Evolutionary conservation across 2,888 invertebrate species (phyloP), one percentile per base, ranked within the genome.

Genomic region (Philaethria dido): DNA sequence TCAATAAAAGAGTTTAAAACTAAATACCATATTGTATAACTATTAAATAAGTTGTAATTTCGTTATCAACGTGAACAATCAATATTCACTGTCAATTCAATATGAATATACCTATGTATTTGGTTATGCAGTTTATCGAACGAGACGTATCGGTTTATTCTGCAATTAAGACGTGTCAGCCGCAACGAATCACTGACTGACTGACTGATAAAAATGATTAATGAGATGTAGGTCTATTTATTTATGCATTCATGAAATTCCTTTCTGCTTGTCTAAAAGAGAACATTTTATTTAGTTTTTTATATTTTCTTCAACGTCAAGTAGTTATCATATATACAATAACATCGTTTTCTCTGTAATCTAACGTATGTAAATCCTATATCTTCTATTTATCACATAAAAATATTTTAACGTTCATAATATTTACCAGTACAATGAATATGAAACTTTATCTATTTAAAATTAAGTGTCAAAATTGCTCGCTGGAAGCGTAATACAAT

Each of bases 101-200:
- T 55, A 13, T 39, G 36, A 18, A 20, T 25, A 50, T 20, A n/a
- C n/a, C n/a, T n/a, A 50, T 47, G 45, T 22, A 14, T 55, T 55
- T 55, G 14, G 4, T 25, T 42, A 14, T 29, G 20, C 47, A 9
- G 5, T 61, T 42, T 50, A 36, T 57, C 55, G 33, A 61, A 47
- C 29, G 39, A 39, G 60, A 60, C 64, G 47, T 57, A 42, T 66
- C 59, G 29, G n/a, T 11, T 65, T 61, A 65, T 68, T 47, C 42
- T 22, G n/a, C 16, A 50, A 54, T 60, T 47, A 52, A 45, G 39
- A 62, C 45, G 62, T 44, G 66, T 59, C 69, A 59, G 47, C 62
- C 66, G 66, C 11, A 16, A 20, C 62, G 33, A 69, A 66, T 63
- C 44, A 59, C 57, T 22, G 20, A 16, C 36, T 64, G n/a, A n/a